These are phyloP conservation scores for Neopipo cinnamomea DNA, from an alignment of 2,113 vertebrate genomes.

Conservation along the genomic window DNA sequence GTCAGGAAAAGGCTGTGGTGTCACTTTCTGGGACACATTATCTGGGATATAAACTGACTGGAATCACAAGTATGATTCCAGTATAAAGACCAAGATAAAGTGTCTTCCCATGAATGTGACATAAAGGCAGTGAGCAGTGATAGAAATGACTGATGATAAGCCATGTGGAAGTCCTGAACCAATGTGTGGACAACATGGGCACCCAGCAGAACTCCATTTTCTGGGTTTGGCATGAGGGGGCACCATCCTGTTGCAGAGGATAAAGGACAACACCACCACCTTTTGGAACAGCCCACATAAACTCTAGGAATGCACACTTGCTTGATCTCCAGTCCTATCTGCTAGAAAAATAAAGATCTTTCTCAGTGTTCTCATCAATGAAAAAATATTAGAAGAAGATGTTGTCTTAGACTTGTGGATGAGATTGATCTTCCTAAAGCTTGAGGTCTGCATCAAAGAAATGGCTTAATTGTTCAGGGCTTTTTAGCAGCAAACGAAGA, in stretches of 20 bases:
- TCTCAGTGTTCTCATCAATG: neutral
- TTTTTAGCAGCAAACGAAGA: neutral
- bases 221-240: neutral
- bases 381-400: neutral
- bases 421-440: neutral
- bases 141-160: neutral
- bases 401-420: neutral
- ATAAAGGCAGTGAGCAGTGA: neutral
- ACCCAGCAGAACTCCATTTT: neutral
- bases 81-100: neutral
- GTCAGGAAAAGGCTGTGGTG: neutral
- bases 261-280: neutral
- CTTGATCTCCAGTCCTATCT: neutral
- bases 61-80: neutral
- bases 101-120: neutral
- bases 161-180: neutral
- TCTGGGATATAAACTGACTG: neutral
- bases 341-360: neutral
- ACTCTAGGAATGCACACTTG: neutral
- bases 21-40: neutral
- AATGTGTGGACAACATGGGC: rapidly evolving
- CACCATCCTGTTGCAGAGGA: neutral
- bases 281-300: neutral
- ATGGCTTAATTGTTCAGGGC: neutral
- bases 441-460: neutral